Conservation (phyloP, 2,113 vertebrate species). For the Piaya cayana region DNA sequence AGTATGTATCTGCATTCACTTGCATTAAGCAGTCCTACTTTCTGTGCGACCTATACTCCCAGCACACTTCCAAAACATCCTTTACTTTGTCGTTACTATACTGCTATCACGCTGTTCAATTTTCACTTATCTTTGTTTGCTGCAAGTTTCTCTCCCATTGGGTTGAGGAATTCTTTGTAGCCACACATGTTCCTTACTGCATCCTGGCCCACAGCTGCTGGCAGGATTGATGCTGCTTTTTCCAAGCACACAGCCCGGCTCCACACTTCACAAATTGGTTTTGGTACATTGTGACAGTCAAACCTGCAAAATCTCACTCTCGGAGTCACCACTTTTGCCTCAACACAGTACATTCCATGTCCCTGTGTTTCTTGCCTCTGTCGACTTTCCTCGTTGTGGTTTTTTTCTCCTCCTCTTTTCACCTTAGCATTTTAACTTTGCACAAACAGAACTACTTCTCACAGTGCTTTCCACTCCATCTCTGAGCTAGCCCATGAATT, state of each 20-base stretch:
- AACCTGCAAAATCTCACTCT: neutral
- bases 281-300: neutral
- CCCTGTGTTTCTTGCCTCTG: neutral
- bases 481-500: neutral
- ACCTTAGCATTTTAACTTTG: neutral
- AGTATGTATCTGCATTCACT: neutral
- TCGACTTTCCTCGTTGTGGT: neutral
- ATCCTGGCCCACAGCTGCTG: neutral
- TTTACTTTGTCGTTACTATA: neutral
- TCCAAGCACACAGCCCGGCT: fast-evolving
- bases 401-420: neutral
- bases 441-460: neutral
- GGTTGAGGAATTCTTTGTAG: neutral
- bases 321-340: neutral
- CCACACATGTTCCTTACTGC: neutral
- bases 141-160: neutral
- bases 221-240: neutral
- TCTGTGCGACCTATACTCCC: neutral
- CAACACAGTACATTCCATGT: neutral
- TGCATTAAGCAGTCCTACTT: neutral
- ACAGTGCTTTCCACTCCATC: neutral
- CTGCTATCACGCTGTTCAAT: fast-evolving
- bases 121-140: neutral
- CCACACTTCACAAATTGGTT: neutral
- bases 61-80: neutral